Evolutionary conservation across 2,113 vertebrate species (phyloP).

Genomic region (Maccullochella peelii): DNA sequence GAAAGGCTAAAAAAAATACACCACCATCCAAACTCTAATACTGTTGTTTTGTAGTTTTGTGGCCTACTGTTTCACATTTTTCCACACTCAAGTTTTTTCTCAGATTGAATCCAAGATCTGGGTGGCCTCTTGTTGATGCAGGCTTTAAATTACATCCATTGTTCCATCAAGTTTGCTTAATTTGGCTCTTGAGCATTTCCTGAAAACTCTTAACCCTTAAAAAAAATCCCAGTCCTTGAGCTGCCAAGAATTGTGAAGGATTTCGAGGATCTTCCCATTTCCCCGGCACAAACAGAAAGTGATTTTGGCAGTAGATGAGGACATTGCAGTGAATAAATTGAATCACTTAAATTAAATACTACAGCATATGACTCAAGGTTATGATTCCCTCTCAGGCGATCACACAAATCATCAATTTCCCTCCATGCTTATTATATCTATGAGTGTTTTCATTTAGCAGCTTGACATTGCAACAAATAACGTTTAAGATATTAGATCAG

Average conservation of each 20-base stretch:
- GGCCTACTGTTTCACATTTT: background rate
- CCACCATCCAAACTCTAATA: background rate
- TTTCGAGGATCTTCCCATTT: constrained; percentile 7
- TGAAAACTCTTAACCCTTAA: background rate
- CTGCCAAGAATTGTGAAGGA: constrained; percentile 34
- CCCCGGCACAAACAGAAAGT: constrained; percentile 25
- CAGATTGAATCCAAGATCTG: background rate
- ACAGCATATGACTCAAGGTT: constrained; percentile 50
- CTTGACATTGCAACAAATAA: constrained; percentile 65
- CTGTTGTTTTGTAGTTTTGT: background rate
- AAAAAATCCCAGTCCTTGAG: constrained; percentile 13
- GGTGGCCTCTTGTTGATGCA: background rate
- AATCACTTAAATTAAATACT: constrained; percentile 66
- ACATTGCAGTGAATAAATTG: constrained; percentile 61
- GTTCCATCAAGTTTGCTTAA: constrained; percentile 1
- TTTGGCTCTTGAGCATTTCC: constrained; percentile 6
- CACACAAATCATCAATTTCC: constrained; percentile 65
- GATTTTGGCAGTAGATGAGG: constrained; percentile 40
- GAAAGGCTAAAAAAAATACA: background rate
- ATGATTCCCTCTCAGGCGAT: constrained; percentile 54
- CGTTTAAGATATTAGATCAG: constrained; percentile 46
- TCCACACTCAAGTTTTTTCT: background rate
- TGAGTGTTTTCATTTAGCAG: constrained; percentile 62
- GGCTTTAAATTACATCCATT: constrained; percentile 33
- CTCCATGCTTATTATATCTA: constrained; percentile 56